A percentile compares a stretch with the other conserved stretches of the same genome.
These are phyloP conservation scores for Misgurnus mizolepis DNA, from an alignment of 2,113 vertebrate genomes.

Conservation along the genomic window DNA sequence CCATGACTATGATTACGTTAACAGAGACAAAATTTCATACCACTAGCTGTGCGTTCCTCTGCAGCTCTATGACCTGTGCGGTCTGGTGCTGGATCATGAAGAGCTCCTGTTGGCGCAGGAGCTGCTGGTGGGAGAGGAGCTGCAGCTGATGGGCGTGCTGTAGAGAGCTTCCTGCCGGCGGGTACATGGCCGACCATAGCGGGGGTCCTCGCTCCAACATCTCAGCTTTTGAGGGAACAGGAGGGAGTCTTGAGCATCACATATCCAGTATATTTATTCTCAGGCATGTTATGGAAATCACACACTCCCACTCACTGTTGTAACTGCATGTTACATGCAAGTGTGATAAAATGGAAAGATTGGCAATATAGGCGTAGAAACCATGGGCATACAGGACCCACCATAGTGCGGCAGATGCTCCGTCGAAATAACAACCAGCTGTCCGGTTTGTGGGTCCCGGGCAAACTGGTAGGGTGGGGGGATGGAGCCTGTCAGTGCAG, in stretches of 20 bases:
- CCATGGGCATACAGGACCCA: slow-evolving; percentile 63
- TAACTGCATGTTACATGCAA: neutral
- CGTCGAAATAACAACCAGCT: slow-evolving; percentile 91
- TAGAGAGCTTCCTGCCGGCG: slow-evolving; percentile 82
- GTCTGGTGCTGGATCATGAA: slow-evolving; percentile 97
- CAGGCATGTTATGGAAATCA: neutral
- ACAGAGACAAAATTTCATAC: slow-evolving; percentile 64
- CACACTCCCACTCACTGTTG: neutral
- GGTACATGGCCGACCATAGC: slow-evolving; percentile 90
- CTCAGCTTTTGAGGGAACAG: slow-evolving; percentile 74
- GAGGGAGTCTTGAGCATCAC: slow-evolving; percentile 5
- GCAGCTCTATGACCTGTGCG: slow-evolving; percentile 92
- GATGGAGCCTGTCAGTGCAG: slow-evolving; percentile 85
- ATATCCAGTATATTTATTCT: neutral
- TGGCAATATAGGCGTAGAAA: neutral
- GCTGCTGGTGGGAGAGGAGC: slow-evolving; percentile 95
- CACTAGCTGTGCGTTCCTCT: slow-evolving; percentile 88
- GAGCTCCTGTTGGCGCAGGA: slow-evolving; percentile 93
- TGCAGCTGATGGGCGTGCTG: slow-evolving; percentile 97
- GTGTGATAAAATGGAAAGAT: neutral
- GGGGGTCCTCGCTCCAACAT: slow-evolving; percentile 89
- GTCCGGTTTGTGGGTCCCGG: slow-evolving; percentile 92
- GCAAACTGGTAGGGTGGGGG: slow-evolving; percentile 92
- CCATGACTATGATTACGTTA: slow-evolving; percentile 4
- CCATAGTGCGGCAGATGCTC: slow-evolving; percentile 94